phyloP scores from a whole-genome alignment of 1,140 invertebrate genomes.

The Drosophila burlai region DNA sequence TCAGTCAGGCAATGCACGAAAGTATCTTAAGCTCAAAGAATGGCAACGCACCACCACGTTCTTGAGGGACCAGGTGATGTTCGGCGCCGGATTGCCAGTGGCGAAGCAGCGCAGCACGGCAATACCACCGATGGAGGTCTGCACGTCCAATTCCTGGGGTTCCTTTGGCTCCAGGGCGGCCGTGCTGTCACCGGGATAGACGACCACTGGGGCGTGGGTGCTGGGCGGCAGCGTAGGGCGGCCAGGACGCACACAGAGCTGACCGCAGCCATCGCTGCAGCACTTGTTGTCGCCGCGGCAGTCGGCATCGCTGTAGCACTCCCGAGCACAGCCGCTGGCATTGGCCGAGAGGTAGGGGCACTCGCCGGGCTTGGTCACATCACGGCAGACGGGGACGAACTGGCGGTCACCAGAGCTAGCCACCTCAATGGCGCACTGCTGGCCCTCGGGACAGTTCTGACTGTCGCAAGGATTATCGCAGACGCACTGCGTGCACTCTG shows the following conservation, averaged over 20 bases:
- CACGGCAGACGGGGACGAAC: conserved; percentile 88
- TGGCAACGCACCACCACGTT: conserved; percentile 88
- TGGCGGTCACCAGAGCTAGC: conserved; percentile 85
- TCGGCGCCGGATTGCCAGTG: conserved; percentile 90
- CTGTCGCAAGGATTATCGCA: conserved; percentile 91
- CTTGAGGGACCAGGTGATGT: conserved; percentile 91
- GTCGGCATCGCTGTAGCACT: conserved; percentile 93
- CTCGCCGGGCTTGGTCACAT: conserved; percentile 90
- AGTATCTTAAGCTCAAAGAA: background rate
- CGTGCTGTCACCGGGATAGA: conserved; percentile 80
- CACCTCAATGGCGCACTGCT: conserved; percentile 89
- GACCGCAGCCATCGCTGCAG: conserved; percentile 92
- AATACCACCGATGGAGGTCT: conserved; percentile 89
- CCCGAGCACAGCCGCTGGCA: conserved; percentile 87
- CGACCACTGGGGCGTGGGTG: conserved; percentile 82
- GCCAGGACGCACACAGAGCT: conserved; percentile 89
- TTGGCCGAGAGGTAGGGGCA: conserved; percentile 88
- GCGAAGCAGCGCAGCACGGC: conserved; percentile 91
- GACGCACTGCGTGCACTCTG: conserved; percentile 90
- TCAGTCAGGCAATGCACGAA: background rate
- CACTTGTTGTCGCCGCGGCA: conserved; percentile 92
- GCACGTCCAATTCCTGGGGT: conserved; percentile 87
- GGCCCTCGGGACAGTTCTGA: conserved; percentile 88
- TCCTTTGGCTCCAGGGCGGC: conserved; percentile 85
- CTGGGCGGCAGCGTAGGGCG: conserved; percentile 58